Conservation (phyloP, 2,797 vertebrate genomes). For the Gila robusta region DNA sequence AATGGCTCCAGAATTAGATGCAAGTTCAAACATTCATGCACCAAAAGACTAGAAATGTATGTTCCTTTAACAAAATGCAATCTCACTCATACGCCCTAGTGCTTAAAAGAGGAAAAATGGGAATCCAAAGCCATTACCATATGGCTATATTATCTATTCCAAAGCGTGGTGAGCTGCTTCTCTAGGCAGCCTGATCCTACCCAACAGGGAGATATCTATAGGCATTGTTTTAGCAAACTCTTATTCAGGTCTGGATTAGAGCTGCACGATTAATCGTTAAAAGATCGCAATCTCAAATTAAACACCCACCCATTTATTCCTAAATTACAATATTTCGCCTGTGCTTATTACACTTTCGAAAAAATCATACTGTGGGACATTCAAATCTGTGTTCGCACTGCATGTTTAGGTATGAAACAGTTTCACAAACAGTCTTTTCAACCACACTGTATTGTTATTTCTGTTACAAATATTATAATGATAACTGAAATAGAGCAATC, state of each 20-base stretch:
- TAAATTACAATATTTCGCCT: neutral
- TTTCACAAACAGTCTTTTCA: no score
- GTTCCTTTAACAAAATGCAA: constrained; percentile 53
- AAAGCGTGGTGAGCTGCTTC: neutral
- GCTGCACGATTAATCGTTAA: neutral
- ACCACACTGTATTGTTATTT: neutral
- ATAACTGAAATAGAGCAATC: no score
- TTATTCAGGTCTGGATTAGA: neutral
- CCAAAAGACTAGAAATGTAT: constrained; percentile 48
- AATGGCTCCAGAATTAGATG: constrained; percentile 61
- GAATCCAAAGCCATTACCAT: neutral
- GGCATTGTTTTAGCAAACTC: neutral
- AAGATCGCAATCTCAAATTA: neutral
- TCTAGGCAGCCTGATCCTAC: neutral
- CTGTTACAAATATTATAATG: no score
- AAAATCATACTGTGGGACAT: neutral
- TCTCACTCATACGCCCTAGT: constrained; percentile 4
- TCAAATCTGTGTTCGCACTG: neutral
- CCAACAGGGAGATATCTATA: neutral
- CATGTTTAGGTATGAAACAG: no score
- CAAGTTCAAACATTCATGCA: constrained; percentile 60
- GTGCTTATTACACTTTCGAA: neutral
- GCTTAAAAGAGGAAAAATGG: neutral
- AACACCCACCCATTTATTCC: neutral
- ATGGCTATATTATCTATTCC: neutral